Conservation (phyloP, 2,113 vertebrate species). For the Crotalus tigris region DNA sequence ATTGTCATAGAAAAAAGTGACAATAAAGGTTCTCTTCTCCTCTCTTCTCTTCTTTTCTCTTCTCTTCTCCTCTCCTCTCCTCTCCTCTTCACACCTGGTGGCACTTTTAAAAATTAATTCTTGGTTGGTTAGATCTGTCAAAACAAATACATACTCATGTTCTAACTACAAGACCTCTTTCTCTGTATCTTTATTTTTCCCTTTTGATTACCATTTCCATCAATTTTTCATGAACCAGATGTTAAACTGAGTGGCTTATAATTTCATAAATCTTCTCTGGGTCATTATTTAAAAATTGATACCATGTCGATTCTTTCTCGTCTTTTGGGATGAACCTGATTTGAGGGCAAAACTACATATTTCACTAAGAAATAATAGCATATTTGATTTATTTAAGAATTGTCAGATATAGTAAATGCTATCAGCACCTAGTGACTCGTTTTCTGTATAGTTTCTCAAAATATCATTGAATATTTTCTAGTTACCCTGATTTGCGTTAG, state of each 20-base stretch:
- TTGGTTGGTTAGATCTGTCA: neutral
- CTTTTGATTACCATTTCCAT: neutral
- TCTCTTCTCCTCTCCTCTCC: no score
- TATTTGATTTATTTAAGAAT: neutral
- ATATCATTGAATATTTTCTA: neutral
- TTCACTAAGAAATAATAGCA: neutral
- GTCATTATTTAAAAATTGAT: neutral
- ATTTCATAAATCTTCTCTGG: neutral
- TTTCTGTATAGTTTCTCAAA: neutral
- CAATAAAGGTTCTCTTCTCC: neutral
- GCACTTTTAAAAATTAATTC: neutral
- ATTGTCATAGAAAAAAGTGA: no score
- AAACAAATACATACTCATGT: neutral
- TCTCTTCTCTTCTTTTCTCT: neutral
- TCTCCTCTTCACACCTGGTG: neutral
- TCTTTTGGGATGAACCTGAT: neutral
- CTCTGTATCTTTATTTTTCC: neutral
- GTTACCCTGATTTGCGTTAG: neutral
- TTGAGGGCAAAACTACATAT: neutral
- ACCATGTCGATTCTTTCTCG: neutral
- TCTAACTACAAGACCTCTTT: neutral
- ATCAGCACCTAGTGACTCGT: neutral
- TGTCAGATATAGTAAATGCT: neutral
- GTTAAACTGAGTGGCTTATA: neutral
- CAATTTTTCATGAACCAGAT: neutral